These are phyloP conservation scores for Pampusana beccarii DNA, from an alignment of 2,113 vertebrate species.

Conservation along the genomic window DNA sequence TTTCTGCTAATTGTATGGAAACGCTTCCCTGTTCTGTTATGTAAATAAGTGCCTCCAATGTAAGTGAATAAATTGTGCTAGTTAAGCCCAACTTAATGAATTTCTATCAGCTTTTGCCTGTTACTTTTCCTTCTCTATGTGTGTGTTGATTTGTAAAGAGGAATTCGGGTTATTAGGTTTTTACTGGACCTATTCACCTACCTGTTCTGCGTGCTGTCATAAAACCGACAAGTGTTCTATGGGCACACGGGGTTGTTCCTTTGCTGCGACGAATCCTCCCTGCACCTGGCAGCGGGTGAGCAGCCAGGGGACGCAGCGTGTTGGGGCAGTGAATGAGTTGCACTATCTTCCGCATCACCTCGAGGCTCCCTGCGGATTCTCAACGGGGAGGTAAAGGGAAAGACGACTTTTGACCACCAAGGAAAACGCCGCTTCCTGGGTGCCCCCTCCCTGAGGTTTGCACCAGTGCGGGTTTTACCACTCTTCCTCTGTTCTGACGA, in stretches of 20 bases:
- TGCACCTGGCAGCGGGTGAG: neutral
- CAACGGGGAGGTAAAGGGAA: neutral
- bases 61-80: neutral
- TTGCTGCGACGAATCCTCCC: neutral
- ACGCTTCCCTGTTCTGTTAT: neutral
- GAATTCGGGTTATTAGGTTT: neutral
- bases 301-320: neutral
- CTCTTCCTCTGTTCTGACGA: neutral
- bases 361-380: neutral
- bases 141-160: neutral
- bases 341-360: neutral
- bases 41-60: neutral
- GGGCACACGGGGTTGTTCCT: fast-evolving
- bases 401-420: neutral
- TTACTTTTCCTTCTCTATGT: neutral
- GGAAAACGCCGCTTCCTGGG: neutral
- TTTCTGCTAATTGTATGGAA: neutral
- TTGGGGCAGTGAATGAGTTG: neutral
- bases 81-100: neutral
- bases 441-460: neutral
- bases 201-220: neutral
- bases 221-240: neutral
- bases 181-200: neutral
- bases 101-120: neutral
- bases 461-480: neutral